Evolutionary conservation across 2,797 vertebrate genomes (phyloP).

Genomic region (Australoheros facetus): DNA sequence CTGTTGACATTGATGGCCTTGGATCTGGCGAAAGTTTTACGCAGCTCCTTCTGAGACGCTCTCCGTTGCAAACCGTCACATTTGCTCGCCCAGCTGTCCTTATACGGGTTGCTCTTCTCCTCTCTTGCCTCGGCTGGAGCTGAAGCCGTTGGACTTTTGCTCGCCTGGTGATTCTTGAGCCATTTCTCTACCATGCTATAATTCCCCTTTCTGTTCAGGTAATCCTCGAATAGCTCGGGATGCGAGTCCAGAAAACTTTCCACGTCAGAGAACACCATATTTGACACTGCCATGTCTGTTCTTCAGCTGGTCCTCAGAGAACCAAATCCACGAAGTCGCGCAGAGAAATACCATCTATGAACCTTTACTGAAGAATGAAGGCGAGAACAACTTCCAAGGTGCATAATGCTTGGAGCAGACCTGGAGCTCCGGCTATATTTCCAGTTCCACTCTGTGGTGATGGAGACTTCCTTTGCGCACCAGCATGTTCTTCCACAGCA

Average conservation of each 20-base stretch:
- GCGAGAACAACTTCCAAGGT: slow-evolving; percentile 63
- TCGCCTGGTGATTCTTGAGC: slow-evolving; percentile 85
- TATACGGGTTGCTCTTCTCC: slow-evolving; percentile 73
- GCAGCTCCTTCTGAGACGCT: slow-evolving; percentile 94
- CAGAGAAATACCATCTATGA: slow-evolving; percentile 72
- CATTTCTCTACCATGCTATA: slow-evolving; percentile 92
- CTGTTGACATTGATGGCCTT: slow-evolving; percentile 95
- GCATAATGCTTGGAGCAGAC: slow-evolving; percentile 42
- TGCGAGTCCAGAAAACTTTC: slow-evolving; percentile 97
- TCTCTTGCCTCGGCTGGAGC: slow-evolving; percentile 49
- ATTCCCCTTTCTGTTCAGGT: slow-evolving; percentile 90
- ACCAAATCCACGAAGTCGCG: slow-evolving; percentile 62
- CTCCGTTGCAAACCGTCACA: slow-evolving; percentile 85
- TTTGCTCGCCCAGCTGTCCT: slow-evolving; percentile 83
- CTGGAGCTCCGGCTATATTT: slow-evolving; percentile 34
- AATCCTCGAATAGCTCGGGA: slow-evolving; percentile 91
- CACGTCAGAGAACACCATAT: slow-evolving; percentile 91
- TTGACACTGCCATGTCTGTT: slow-evolving; percentile 82
- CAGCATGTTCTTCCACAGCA: slow-evolving; percentile 43
- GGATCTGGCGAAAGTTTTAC: slow-evolving; percentile 95
- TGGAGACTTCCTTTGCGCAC: slow-evolving; percentile 65
- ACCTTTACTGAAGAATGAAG: slow-evolving; percentile 45
- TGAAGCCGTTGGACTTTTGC: slow-evolving; percentile 61
- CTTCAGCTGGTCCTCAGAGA: slow-evolving; percentile 62
- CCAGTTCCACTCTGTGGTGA: slow-evolving; percentile 44